These are phyloP conservation scores for Spilogale gracilis DNA, from an alignment of 2,113 vertebrate genomes.

Conservation along the genomic window DNA sequence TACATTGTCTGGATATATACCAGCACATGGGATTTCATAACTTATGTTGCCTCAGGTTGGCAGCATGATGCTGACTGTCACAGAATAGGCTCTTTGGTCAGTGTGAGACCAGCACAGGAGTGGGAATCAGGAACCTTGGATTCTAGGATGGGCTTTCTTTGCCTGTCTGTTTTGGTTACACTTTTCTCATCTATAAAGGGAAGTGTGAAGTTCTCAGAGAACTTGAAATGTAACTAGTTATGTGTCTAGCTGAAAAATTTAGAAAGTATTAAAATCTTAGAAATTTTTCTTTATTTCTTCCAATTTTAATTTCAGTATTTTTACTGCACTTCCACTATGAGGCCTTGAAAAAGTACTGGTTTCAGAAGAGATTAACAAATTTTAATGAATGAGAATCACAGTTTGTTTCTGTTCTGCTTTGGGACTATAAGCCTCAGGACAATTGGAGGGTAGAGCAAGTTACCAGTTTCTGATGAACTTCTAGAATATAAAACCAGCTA, in stretches of 20 bases:
- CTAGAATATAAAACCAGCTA: not conserved
- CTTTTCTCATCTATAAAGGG: conserved; percentile 24
- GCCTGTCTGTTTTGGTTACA: not conserved
- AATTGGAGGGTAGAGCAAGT: not conserved
- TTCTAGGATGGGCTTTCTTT: not conserved
- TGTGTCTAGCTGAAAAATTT: not conserved
- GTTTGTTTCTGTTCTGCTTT: not conserved
- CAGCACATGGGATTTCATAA: not conserved
- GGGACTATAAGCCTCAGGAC: not conserved
- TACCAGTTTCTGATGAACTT: not conserved
- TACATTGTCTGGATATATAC: not conserved
- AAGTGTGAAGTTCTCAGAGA: not conserved
- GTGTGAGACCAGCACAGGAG: not conserved
- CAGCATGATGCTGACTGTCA: not conserved
- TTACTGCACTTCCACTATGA: not conserved
- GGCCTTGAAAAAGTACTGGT: not conserved
- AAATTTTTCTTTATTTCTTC: not conserved
- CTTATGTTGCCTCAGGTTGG: not conserved
- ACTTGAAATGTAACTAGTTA: not conserved
- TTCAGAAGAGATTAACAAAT: conserved; percentile 9
- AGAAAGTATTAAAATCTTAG: not conserved
- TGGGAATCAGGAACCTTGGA: not conserved
- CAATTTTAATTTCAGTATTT: not conserved
- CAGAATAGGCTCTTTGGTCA: not conserved
- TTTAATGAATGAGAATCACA: not conserved